Evolutionary conservation across 2,888 invertebrate genomes (phyloP), one percentile per base, ranked within the genome.

Genomic region (Epirrhoe alternata): DNA sequence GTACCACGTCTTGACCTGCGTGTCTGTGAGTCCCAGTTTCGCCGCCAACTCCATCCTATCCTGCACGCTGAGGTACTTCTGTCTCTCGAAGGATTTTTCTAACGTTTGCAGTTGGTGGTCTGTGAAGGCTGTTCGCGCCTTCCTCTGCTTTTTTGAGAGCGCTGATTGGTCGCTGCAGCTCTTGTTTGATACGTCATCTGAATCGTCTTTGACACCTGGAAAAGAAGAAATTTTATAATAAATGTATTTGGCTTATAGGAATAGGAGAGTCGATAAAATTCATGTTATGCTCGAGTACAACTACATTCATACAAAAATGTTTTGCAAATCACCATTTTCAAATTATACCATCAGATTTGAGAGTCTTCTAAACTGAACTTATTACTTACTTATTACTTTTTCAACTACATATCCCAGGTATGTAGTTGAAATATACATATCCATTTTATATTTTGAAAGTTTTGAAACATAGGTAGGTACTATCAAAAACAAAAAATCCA

Each of bases 1-100:
- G 92, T 99, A 99, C 99, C 99, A 99, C 80, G 99, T 99, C 93
- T 99, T 99, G 86, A 99, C 99, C 94, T 99, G 99, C 59, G 99
- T 99, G 91, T 99, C 99, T 51, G 98, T 98, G 66, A 99, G 95
- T 80, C 98, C 97, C 78, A 99, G 94, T 92, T 98, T 98, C 66
- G 98, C 97, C 0, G 99, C 99, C 80, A 99, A 93, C 92, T 99
- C 99, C 98, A 99, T 98, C 75, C 99, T 95, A 88, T 99, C 99
- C 86, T 99, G 99, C 33, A 98, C 98, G 85, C 97, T 98, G 74
- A 98, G 95, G 94, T 98, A 99, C 92, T 99, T 99, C 92, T 99
- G 99, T 71, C 98, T 94, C 92, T 99, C 99, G 90, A 99, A 99
- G 75, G 97, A 98, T 90, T 98, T 98, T 93, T 99, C 99, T 83